Evolutionary conservation across 2,888 invertebrate species (phyloP).

Genomic region (Rhagium mordax): DNA sequence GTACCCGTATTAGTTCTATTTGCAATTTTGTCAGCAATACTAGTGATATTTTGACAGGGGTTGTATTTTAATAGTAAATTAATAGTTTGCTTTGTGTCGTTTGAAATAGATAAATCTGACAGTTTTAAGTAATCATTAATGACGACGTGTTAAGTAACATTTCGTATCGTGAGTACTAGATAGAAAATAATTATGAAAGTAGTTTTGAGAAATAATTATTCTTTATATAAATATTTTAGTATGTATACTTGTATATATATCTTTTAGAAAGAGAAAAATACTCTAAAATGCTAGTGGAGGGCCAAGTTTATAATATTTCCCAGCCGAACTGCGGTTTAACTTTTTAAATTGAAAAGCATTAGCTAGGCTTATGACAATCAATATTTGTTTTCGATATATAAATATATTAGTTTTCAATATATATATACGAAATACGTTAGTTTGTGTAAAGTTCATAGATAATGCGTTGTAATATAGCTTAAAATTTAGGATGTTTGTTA

Average conservation of each 20-base stretch:
- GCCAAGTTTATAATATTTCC: conserved; percentile 29
- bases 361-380: conserved; percentile 34
- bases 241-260: conserved; percentile 32
- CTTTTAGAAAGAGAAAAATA: conserved; percentile 11
- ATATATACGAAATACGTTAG: not conserved
- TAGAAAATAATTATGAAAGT: not conserved
- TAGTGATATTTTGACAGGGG: too few relatives aligned
- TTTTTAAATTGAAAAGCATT: conserved; percentile 10
- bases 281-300: conserved; percentile 31
- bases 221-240: conserved; percentile 33
- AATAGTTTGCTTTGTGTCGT: too few relatives aligned
- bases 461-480: conserved; percentile 29
- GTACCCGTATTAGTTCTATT: too few relatives aligned
- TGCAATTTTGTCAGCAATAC: too few relatives aligned
- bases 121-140: too few relatives aligned
- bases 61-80: too few relatives aligned
- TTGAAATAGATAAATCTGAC: too few relatives aligned
- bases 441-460: not conserved
- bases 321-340: conserved; percentile 22
- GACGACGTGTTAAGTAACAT: not conserved
- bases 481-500: not conserved
- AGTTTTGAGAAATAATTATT: not conserved
- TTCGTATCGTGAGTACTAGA: not conserved
- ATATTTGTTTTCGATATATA: not conserved
- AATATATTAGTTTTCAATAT: not conserved